These are phyloP conservation scores for Proales similis DNA, from an alignment of 1,140 invertebrate species.

Conservation along the genomic window DNA sequence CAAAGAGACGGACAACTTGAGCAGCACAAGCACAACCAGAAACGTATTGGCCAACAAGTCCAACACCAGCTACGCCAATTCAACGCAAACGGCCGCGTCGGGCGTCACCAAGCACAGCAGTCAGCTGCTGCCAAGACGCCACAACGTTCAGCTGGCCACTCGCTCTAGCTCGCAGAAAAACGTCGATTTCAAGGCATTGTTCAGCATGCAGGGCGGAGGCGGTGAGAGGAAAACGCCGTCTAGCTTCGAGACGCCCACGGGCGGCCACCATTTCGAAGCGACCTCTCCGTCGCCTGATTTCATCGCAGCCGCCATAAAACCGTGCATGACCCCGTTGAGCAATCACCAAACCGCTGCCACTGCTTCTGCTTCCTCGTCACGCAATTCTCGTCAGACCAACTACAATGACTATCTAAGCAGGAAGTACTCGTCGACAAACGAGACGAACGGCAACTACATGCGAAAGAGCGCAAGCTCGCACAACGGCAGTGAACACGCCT, in stretches of 20 bases:
- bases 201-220: constrained; percentile 9
- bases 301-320: constrained; percentile 23
- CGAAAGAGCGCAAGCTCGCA: constrained; percentile 17
- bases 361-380: constrained; percentile 4
- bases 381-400: constrained; percentile 28
- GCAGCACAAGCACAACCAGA: constrained; percentile 23
- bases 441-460: constrained; percentile 18
- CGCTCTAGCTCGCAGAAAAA: constrained; percentile 35
- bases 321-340: neutral
- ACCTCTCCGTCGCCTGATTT: constrained; percentile 33
- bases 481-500: constrained; percentile 10
- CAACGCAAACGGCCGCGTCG: neutral
- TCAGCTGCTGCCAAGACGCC: constrained; percentile 32
- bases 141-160: constrained; percentile 26
- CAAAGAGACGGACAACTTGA: constrained; percentile 4
- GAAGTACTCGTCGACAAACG: constrained; percentile 19
- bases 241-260: too few species aligned
- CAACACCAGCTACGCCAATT: constrained; percentile 1
- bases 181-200: constrained; percentile 36
- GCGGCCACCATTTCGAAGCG: neutral
- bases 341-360: constrained; percentile 4
- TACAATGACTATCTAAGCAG: constrained; percentile 10
- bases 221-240: too few species aligned
- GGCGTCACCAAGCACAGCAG: constrained; percentile 29
- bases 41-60: constrained; percentile 19